Base-by-base conservation (phyloP, 2,113 vertebrate species). In the Accipiter cooperii region DNA sequence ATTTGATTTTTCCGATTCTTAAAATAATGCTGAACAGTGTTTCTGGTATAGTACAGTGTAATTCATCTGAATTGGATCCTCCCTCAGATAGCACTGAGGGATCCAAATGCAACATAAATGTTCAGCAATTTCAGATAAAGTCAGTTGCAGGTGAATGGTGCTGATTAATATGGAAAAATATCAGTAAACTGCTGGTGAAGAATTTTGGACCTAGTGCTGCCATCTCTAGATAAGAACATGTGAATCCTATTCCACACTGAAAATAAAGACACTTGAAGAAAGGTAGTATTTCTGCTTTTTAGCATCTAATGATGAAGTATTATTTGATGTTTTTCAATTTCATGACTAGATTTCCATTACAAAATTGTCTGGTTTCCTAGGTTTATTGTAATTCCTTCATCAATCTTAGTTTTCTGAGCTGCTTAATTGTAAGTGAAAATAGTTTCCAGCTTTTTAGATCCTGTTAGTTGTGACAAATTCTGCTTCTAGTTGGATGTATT, bases 281-380 rank as follows among this genome's bases (percentile, higher is more conserved):
- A 26, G 7, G 6, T 40, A 47, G 55, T 93, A 71, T 86, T 96
- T 96, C 83, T 96, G 34, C 61, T 84, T 93, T 95, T 81, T 90
- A 75, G 10, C 46, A 46, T 73, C 63, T 84, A 57, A 54, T 86
- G 47, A 38, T 83, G 74, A 91, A 87, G 6, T 63, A 51, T 40
- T 77, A 64, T 57, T 58, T 78, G 36, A 68, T 75, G 28, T 20
- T 89, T 84, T 94, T 77, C 55, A 81, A 33, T 52, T 91, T 88
- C 5, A 17, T 64, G 1, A 74, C 34, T 11, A 47, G 2, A 63
- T 58, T 58, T 88, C 11, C 31, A 1, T 75, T 66, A 47, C 4
- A 74, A 70, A 92, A 54, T 60, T 5, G 3, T 25, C 13, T 24
- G 1, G 5, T 63, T 92, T 93, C 64, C 24, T 64, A 36, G 8